Evolutionary conservation across 2,113 vertebrate genomes (phyloP).

Genomic region (Eupsittula cactorum): DNA sequence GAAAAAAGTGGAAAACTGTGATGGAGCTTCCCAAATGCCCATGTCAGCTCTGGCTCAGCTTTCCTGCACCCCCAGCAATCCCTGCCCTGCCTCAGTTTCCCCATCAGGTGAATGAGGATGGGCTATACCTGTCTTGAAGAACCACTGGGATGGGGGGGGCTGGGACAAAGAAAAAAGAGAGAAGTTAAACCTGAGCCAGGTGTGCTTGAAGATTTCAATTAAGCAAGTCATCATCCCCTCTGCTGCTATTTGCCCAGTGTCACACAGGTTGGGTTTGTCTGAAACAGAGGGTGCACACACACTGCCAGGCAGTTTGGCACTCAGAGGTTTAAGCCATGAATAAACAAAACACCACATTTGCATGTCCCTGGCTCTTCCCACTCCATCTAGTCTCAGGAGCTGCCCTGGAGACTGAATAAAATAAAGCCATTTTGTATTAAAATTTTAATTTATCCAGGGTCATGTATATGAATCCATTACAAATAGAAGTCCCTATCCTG

Average conservation of each 20-base stretch:
- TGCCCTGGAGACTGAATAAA: background rate
- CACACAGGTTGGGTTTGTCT: background rate
- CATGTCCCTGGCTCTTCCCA: background rate
- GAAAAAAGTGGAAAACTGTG: background rate
- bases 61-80: background rate
- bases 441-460: background rate
- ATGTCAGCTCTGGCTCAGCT: background rate
- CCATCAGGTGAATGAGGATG: background rate
- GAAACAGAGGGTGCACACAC: background rate
- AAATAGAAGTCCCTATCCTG: background rate
- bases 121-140: background rate
- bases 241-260: rapidly evolving
- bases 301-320: background rate
- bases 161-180: background rate
- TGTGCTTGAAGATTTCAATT: background rate
- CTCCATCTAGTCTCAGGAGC: background rate
- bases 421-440: background rate
- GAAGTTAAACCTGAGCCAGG: background rate
- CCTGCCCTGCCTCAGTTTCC: background rate
- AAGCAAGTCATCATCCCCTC: background rate
- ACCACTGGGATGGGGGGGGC: background rate
- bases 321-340: background rate
- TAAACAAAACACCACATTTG: background rate
- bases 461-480: background rate
- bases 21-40: background rate